Percentiles rank a stretch among this genome's conserved stretches.
These are phyloP conservation scores for Cataglyphis livida DNA, from an alignment of 2,888 invertebrate genomes.

Conservation along the genomic window DNA sequence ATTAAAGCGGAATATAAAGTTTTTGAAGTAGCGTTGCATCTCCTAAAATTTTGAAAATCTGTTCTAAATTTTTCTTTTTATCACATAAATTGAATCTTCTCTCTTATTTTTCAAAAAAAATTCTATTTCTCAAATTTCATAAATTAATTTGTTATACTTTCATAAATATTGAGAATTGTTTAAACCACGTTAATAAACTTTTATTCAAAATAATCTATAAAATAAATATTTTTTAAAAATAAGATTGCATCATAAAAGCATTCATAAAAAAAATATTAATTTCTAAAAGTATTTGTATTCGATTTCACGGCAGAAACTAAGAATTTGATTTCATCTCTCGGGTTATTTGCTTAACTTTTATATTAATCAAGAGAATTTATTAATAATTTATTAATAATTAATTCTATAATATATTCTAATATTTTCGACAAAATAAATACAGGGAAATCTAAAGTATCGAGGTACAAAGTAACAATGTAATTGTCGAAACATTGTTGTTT, in stretches of 20 bases:
- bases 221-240: background rate
- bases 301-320: background rate
- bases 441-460: background rate
- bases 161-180: background rate
- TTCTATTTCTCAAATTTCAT: background rate
- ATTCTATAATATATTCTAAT: background rate
- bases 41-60: background rate
- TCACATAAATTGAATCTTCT: background rate
- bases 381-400: too few species aligned
- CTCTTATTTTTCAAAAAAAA: background rate
- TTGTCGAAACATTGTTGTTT: background rate
- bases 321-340: background rate
- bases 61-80: background rate
- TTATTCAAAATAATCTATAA: background rate
- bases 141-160: background rate
- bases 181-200: background rate
- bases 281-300: background rate
- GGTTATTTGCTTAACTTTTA: background rate
- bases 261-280: background rate
- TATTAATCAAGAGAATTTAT: background rate
- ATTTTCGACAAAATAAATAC: slow-evolving; percentile 2
- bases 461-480: background rate
- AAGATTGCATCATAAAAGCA: background rate
- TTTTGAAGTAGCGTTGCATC: background rate
- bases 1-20: background rate